Conservation (phyloP, 2,888 invertebrate genomes). For the Dione juno region DNA sequence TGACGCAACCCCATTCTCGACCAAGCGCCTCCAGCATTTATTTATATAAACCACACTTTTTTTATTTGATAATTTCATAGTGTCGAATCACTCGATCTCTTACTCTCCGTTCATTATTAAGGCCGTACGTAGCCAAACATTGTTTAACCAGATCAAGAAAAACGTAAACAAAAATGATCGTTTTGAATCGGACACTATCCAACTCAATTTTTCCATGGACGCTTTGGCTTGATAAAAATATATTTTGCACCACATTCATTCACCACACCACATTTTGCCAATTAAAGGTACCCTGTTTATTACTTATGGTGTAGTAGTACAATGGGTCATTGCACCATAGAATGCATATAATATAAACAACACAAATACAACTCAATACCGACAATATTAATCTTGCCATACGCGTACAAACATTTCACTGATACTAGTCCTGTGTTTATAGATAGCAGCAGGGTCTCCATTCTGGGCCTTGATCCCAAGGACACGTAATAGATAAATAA, state of each 20-base stretch:
- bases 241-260: background rate
- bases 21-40: no score
- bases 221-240: background rate
- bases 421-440: background rate
- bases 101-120: no score
- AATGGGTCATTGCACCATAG: slow-evolving; percentile 18
- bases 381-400: background rate
- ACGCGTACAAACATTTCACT: background rate
- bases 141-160: no score
- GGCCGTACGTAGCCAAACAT: no score
- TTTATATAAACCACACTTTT: no score
- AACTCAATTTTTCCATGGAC: background rate
- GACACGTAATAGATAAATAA: no score
- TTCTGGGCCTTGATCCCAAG: no score
- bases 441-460: background rate
- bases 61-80: no score
- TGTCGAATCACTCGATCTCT: no score
- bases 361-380: slow-evolving; percentile 10
- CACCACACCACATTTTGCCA: no score
- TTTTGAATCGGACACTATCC: background rate
- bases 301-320: slow-evolving; percentile 8
- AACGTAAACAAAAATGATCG: background rate
- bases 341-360: background rate
- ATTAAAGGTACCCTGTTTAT: background rate
- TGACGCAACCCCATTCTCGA: no score